A percentile compares a stretch with the other conserved stretches of the same genome.
Conservation (phyloP, 2,888 invertebrate species). For the Troilus luridus region DNA sequence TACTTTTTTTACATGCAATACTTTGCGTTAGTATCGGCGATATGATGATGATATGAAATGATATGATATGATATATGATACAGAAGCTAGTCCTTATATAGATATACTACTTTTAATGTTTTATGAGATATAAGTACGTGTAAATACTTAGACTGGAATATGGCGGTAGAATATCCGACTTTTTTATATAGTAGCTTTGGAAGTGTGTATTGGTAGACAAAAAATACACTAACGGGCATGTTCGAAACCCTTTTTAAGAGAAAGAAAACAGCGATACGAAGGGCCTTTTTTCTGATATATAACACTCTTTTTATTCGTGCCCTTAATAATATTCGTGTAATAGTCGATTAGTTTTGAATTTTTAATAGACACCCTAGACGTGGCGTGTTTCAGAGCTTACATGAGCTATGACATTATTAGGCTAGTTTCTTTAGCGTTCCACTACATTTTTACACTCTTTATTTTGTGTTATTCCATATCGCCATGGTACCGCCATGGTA, state of each 20-base stretch:
- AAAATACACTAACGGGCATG: too few species aligned
- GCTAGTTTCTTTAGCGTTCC: background rate
- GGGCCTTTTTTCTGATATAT: background rate
- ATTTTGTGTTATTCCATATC: background rate
- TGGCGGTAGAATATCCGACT: too few species aligned
- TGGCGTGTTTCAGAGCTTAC: background rate
- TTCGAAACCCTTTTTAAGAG: background rate
- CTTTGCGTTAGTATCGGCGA: too few species aligned
- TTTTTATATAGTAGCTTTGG: too few species aligned
- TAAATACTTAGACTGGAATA: too few species aligned
- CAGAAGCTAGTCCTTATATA: too few species aligned
- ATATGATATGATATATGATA: too few species aligned
- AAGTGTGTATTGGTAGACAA: too few species aligned
- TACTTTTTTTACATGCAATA: too few species aligned
- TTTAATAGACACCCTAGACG: background rate
- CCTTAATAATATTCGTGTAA: background rate
- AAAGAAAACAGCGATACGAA: background rate
- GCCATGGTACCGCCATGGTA: background rate
- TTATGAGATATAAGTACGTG: too few species aligned
- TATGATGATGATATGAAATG: too few species aligned
- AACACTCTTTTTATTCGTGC: slow-evolving; percentile 12
- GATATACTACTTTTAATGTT: too few species aligned
- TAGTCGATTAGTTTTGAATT: slow-evolving; percentile 11
- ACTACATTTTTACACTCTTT: background rate
- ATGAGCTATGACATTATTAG: slow-evolving; percentile 14